phyloP scores from a whole-genome alignment of 2,113 vertebrate genomes.

The Blennius ocellaris region DNA sequence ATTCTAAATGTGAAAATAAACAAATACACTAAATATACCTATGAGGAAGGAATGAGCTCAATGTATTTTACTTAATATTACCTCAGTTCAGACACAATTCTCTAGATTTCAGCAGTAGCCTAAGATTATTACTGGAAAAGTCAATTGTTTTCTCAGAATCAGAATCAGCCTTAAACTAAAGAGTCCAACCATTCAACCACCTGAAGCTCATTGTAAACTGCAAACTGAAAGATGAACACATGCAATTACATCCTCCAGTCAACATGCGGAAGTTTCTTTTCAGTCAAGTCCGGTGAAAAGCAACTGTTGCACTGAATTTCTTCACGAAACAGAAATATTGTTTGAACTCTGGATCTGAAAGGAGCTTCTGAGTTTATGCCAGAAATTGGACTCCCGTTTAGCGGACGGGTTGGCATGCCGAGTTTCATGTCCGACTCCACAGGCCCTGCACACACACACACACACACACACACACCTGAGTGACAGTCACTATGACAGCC shows the following conservation, averaged over 20 bases:
- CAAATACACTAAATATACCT: too few relatives aligned
- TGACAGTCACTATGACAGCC: constrained; percentile 72
- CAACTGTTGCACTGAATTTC: background rate
- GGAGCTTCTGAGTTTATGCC: constrained; percentile 3
- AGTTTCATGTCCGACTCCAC: constrained; percentile 25
- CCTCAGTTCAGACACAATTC: too few relatives aligned
- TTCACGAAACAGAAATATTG: constrained; percentile 12
- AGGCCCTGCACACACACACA: constrained; percentile 34
- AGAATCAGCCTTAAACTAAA: background rate
- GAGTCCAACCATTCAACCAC: background rate
- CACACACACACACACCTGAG: constrained; percentile 36
- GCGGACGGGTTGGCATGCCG: background rate
- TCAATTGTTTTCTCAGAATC: too few relatives aligned
- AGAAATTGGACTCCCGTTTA: background rate
- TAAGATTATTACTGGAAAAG: too few relatives aligned
- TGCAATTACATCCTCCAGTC: background rate
- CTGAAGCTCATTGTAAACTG: background rate
- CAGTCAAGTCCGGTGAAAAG: background rate
- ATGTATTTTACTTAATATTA: too few relatives aligned
- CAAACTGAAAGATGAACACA: constrained; percentile 3
- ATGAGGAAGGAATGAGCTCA: too few relatives aligned
- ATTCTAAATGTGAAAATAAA: too few relatives aligned
- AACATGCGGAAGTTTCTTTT: background rate
- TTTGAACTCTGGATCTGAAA: constrained; percentile 17
- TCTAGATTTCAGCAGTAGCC: too few relatives aligned